These are phyloP conservation scores for Xenopus petersii DNA, from an alignment of 2,797 vertebrate genomes.

Conservation along the genomic window DNA sequence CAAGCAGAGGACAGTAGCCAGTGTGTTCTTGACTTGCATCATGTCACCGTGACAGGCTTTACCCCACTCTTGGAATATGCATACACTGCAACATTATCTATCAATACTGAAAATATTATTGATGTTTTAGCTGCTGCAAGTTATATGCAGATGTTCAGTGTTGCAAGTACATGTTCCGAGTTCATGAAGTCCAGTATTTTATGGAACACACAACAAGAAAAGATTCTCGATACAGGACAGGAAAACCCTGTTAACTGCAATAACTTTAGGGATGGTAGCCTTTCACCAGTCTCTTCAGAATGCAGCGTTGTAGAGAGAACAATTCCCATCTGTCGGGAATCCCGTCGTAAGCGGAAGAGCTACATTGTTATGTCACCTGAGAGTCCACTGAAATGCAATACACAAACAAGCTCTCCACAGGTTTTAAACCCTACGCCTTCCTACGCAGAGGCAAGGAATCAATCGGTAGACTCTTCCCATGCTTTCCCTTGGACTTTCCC, in stretches of 20 bases:
- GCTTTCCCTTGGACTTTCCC: slow-evolving; percentile 97
- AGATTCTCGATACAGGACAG: slow-evolving; percentile 77
- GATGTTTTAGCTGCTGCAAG: slow-evolving; percentile 95
- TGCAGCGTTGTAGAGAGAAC: slow-evolving; percentile 92
- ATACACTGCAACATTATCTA: slow-evolving; percentile 94
- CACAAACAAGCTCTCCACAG: slow-evolving; percentile 77
- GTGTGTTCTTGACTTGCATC: slow-evolving; percentile 88
- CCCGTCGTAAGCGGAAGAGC: slow-evolving; percentile 89
- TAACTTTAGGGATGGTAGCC: slow-evolving; percentile 85
- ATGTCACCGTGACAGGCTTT: slow-evolving; percentile 89
- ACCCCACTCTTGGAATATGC: slow-evolving; percentile 94
- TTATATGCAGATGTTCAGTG: slow-evolving; percentile 97
- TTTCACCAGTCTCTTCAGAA: slow-evolving; percentile 93
- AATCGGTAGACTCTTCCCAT: slow-evolving; percentile 88
- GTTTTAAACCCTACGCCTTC: slow-evolving; percentile 72
- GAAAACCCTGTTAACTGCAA: slow-evolving; percentile 83
- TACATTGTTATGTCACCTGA: slow-evolving; percentile 89
- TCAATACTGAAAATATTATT: slow-evolving; percentile 97
- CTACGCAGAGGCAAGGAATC: slow-evolving; percentile 71
- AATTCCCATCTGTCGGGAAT: slow-evolving; percentile 88
- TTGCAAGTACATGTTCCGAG: slow-evolving; percentile 95
- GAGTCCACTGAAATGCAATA: slow-evolving; percentile 86
- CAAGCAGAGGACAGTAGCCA: slow-evolving; percentile 85
- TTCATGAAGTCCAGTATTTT: slow-evolving; percentile 99
- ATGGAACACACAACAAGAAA: slow-evolving; percentile 83